phyloP scores from a whole-genome alignment of 2,888 invertebrate genomes.

The Ophioninae sp. region DNA sequence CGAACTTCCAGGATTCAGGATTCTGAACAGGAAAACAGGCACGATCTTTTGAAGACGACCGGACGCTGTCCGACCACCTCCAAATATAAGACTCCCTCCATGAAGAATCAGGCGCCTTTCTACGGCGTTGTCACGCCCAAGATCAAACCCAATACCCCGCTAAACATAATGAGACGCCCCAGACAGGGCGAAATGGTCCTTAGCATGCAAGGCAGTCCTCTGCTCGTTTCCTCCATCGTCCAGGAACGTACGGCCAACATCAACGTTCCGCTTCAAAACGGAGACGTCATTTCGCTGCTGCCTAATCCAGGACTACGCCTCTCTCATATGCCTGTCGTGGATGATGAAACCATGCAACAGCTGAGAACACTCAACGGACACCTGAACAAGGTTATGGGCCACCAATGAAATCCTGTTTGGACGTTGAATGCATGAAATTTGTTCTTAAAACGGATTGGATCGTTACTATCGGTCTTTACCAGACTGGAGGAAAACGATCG shows the following conservation, averaged over 20 bases:
- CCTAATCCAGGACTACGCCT: conserved; percentile 82
- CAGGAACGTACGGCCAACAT: conserved; percentile 84
- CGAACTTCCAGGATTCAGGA: conserved; percentile 59
- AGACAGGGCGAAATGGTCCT: conserved; percentile 86
- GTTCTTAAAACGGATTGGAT: too few relatives aligned
- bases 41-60: conserved; percentile 34
- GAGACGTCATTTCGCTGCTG: conserved; percentile 85
- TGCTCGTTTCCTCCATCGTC: conserved; percentile 82
- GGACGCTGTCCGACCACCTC: conserved; percentile 51
- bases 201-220: conserved; percentile 86
- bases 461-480: too few relatives aligned
- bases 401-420: conserved; percentile 32
- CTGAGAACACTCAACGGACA: conserved; percentile 73
- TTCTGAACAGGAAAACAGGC: conserved; percentile 33
- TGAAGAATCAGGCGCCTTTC: conserved; percentile 32
- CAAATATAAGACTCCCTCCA: conserved; percentile 71
- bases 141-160: conserved; percentile 85
- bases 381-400: conserved; percentile 71
- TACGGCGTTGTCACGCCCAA: conserved; percentile 78
- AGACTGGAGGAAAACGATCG: too few relatives aligned
- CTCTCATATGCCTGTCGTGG: conserved; percentile 80
- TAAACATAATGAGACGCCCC: conserved; percentile 85
- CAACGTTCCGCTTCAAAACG: conserved; percentile 86
- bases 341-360: conserved; percentile 75
- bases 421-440: too few relatives aligned